Evolutionary conservation across 2,888 invertebrate species (phyloP), one percentile per base, ranked within the genome.

Genomic region (Sycophila texana): DNA sequence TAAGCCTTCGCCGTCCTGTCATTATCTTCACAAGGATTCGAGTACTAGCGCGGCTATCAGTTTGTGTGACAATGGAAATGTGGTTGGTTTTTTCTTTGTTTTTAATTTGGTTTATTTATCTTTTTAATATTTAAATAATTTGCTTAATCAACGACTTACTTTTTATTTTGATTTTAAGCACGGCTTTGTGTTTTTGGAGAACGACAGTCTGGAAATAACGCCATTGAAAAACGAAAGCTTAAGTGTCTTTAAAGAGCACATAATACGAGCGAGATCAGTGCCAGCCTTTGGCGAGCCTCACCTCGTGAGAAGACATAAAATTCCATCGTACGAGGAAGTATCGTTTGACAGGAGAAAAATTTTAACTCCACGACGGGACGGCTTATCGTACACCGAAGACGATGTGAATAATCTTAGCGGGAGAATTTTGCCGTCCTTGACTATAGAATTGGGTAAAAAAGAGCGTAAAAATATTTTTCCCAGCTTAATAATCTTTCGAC

Each of bases 151-250:
- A 30, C 10, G 4, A 53, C 16, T 53, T 53, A 53, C 14, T 53
- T n/a, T 10, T 53, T 60, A 65, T 58, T 51, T 68, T 68, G 14
- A 18, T 63, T n/a, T 30, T 12, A 67, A 95, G 95, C 93, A 93
- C 83, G 95, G 95, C 18, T 90, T 95, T 76, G 92, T 95, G 70
- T 92, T 95, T 82, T 90, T 94, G 71, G 93, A 94, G 81, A 94
- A 95, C 86, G 91, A 93, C 0, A 94, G 94, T 0, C 92, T 94
- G 81, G 95, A 95, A 90, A 94, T 95, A 73, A 93, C 93, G 22
- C 95, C 95, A 0, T 86, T 95, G 82, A 91, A 86, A 85, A 58
- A 74, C 10, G 75, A 83, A 12, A 75, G 74, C 5, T 79, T 81
- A 51, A 58, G 71, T 4, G 67, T 51, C 1, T 81, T 83, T 51